A percentile compares a stretch with the other conserved stretches of the same genome.
Conservation (phyloP, 2,113 vertebrate genomes). For the Neodontobutis hainanensis region DNA sequence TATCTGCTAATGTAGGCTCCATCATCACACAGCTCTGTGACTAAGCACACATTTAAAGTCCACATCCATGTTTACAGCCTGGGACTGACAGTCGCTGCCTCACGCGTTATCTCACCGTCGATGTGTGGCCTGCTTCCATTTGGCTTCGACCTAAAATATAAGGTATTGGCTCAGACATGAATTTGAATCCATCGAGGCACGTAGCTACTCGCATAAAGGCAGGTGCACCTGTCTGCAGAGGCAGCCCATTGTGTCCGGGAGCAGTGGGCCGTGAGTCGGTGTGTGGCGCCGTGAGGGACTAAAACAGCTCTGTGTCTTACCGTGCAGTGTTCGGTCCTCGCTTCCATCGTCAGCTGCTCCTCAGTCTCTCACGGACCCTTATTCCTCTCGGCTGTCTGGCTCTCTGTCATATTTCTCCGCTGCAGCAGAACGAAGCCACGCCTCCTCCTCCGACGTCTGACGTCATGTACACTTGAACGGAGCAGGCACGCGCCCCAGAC, state of each 20-base stretch:
- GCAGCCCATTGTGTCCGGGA: conserved; percentile 62
- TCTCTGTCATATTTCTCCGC: conserved; percentile 80
- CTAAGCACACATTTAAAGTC: conserved; percentile 47
- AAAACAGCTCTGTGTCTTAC: conserved; percentile 60
- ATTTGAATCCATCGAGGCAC: conserved; percentile 65
- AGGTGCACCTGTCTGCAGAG: conserved; percentile 78
- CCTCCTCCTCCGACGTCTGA: conserved; percentile 72
- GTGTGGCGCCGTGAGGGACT: conserved; percentile 16
- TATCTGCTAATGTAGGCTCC: conserved; percentile 29
- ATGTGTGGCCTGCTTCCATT: conserved; percentile 40
- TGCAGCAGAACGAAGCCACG: conserved; percentile 80
- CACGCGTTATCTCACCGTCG: conserved; percentile 25
- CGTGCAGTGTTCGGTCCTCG: conserved; percentile 69
- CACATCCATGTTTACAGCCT: conserved; percentile 55
- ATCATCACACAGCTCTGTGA: conserved; percentile 59
- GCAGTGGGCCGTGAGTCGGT: conserved; percentile 48
- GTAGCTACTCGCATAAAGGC: conserved; percentile 55
- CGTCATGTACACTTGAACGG: conserved; percentile 50
- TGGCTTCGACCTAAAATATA: conserved; percentile 45
- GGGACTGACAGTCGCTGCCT: conserved; percentile 19
- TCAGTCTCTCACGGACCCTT: conserved; percentile 57
- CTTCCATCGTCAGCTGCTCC: conserved; percentile 61
- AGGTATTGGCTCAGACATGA: conserved; percentile 36
- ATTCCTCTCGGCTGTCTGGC: conserved; percentile 72
- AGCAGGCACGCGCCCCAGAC: conserved; percentile 38